Evolutionary conservation across 2,797 vertebrate species (phyloP).

Genomic region (Smutsia temminckii): DNA sequence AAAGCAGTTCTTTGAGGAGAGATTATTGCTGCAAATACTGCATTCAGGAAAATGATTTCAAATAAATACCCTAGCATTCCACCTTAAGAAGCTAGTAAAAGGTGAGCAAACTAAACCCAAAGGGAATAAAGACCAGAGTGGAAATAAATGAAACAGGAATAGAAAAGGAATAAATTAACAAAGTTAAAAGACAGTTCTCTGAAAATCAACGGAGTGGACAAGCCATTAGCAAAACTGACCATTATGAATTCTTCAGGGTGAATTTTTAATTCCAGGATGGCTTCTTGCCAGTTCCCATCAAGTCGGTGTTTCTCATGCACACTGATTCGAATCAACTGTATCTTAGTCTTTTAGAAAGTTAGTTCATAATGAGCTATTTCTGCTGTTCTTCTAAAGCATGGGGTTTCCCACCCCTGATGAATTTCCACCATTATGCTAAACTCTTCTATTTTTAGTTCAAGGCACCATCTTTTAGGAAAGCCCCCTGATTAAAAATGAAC

Average conservation of each 20-base stretch:
- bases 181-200: background rate
- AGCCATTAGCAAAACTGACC: rapidly evolving
- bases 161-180: background rate
- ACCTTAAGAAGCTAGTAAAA: background rate
- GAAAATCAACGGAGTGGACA: background rate
- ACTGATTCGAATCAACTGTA: background rate
- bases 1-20: background rate
- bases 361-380: background rate
- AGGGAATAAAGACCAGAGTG: background rate
- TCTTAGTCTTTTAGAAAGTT: background rate
- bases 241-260: background rate
- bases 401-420: background rate
- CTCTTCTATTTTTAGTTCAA: background rate
- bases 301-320: background rate
- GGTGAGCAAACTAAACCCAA: background rate
- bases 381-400: background rate
- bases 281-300: background rate
- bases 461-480: background rate
- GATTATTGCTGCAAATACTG: background rate
- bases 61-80: background rate
- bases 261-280: background rate
- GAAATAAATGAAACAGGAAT: rapidly evolving
- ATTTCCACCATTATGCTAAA: background rate
- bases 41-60: background rate
- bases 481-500: background rate